Evolutionary conservation across 2,888 invertebrate species (phyloP).

Genomic region (Tortricodes alternella): DNA sequence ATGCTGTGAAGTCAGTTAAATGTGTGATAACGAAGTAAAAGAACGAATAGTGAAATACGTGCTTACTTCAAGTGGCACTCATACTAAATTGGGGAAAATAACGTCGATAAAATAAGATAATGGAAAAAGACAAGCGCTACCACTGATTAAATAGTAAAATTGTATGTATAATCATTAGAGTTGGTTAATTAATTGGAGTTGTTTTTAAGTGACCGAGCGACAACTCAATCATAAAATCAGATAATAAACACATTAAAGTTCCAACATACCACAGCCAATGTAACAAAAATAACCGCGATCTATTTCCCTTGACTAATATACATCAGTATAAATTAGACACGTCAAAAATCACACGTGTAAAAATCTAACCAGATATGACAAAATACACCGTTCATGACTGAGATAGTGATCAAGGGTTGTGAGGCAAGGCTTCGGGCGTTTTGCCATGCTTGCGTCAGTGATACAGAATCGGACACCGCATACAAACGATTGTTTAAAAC

Average conservation of each 20-base stretch:
- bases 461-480: constrained; percentile 63
- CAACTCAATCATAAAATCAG: constrained; percentile 3
- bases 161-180: no score
- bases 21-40: no score
- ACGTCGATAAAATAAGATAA: no score
- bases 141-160: no score
- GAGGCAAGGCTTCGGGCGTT: constrained; percentile 47
- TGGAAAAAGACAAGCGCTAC: no score
- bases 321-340: constrained; percentile 14
- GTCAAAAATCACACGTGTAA: constrained; percentile 25
- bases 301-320: constrained; percentile 12
- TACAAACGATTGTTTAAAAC: constrained; percentile 56
- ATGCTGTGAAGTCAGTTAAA: constrained; percentile 1
- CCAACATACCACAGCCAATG: constrained; percentile 4
- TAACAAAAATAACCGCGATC: constrained; percentile 1
- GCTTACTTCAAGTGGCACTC: no score
- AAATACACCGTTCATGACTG: constrained; percentile 23
- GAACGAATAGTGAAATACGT: no score
- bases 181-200: no score
- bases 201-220: not conserved
- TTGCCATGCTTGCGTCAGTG: constrained; percentile 53
- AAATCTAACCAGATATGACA: constrained; percentile 28
- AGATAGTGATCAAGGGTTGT: constrained; percentile 34
- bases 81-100: no score
- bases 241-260: constrained; percentile 9